phyloP scores from a whole-genome alignment of 2,797 vertebrate genomes.

The Spondyliosoma cantharus region DNA sequence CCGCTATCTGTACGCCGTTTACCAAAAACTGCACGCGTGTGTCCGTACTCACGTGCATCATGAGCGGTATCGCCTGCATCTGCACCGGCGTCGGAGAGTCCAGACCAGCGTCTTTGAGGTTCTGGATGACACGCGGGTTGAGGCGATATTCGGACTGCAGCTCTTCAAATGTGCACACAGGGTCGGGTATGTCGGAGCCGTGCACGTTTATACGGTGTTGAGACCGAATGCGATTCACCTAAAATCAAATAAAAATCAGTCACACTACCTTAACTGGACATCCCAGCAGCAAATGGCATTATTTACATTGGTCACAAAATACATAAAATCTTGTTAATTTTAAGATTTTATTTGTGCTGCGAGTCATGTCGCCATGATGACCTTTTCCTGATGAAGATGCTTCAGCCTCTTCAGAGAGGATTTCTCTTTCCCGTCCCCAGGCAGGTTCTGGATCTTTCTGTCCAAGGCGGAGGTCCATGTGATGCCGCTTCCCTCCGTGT shows the following conservation, averaged over 20 bases:
- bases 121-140: conserved; percentile 87
- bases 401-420: conserved; percentile 87
- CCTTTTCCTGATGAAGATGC: conserved; percentile 92
- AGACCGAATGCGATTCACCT: conserved; percentile 90
- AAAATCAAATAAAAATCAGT: conserved; percentile 13
- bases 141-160: conserved; percentile 91
- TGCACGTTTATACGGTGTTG: conserved; percentile 91
- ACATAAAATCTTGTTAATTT: neutral
- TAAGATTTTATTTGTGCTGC: neutral
- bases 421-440: conserved; percentile 79
- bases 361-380: conserved; percentile 52
- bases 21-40: neutral
- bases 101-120: conserved; percentile 88
- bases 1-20: rapidly evolving
- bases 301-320: neutral
- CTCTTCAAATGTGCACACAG: conserved; percentile 90
- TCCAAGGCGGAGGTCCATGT: conserved; percentile 90
- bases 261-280: neutral
- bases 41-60: conserved; percentile 90
- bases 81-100: conserved; percentile 91
- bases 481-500: conserved; percentile 76
- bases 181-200: conserved; percentile 93
- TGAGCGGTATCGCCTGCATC: conserved; percentile 96
- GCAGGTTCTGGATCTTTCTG: conserved; percentile 77
- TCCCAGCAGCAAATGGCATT: neutral